Percentiles rank a stretch among this genome's conserved stretches.
Conservation (phyloP, 2,113 vertebrate species). For the Lutjanus erythropterus region DNA sequence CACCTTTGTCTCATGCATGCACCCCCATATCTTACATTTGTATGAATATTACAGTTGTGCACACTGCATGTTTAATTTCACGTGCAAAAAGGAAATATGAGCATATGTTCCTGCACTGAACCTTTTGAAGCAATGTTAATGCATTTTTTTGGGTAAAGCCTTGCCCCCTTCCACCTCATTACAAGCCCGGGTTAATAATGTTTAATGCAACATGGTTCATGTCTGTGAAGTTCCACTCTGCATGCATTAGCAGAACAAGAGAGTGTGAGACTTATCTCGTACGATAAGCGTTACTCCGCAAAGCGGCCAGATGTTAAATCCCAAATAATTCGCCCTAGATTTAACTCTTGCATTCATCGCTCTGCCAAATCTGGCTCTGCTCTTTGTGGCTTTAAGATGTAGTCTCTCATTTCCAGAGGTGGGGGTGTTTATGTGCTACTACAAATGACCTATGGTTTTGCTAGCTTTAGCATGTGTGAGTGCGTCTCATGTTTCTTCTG, state of each 20-base stretch:
- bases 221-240: conserved; percentile 58
- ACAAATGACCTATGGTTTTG: conserved; percentile 63
- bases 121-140: background rate
- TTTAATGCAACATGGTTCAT: conserved; percentile 48
- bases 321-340: conserved; percentile 75
- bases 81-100: background rate
- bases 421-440: conserved; percentile 63
- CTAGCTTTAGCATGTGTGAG: conserved; percentile 63
- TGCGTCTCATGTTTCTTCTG: conserved; percentile 74
- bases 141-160: conserved; percentile 22
- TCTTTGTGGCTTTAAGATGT: conserved; percentile 61
- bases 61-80: background rate
- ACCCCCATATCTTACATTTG: background rate
- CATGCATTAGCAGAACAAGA: conserved; percentile 61
- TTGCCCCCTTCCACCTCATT: conserved; percentile 17
- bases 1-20: background rate
- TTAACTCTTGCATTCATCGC: conserved; percentile 74
- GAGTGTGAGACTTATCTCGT: conserved; percentile 59
- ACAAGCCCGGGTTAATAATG: conserved; percentile 24
- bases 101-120: background rate
- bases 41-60: background rate
- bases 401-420: conserved; percentile 70
- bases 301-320: conserved; percentile 80
- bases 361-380: conserved; percentile 72
- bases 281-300: conserved; percentile 41